A percentile compares a stretch with the other conserved stretches of the same genome.
These are phyloP conservation scores for Steinernema scapterisci DNA, from an alignment of 2,888 invertebrate genomes.

Conservation along the genomic window DNA sequence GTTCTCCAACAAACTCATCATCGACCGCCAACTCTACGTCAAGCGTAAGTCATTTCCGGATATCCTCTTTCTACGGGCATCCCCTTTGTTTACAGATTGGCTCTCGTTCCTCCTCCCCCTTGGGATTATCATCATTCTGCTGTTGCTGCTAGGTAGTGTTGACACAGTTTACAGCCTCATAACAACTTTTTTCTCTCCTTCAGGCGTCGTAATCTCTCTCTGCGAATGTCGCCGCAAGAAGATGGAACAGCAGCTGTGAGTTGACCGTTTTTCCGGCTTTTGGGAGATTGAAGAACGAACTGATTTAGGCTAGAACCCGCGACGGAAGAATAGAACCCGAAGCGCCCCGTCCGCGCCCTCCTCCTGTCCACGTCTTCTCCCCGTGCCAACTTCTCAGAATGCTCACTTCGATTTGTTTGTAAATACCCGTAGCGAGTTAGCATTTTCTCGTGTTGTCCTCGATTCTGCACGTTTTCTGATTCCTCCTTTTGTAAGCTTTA, in stretches of 20 bases:
- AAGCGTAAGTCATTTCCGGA: constrained; percentile 46
- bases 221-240: constrained; percentile 55
- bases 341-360: background rate
- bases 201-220: constrained; percentile 49
- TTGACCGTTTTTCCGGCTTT: background rate
- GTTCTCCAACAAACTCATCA: constrained; percentile 40
- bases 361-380: background rate
- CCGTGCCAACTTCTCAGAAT: background rate
- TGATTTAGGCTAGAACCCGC: constrained; percentile 30
- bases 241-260: constrained; percentile 42
- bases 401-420: constrained; percentile 18
- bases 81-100: constrained; percentile 43
- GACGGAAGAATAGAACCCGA: background rate
- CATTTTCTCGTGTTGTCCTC: background rate
- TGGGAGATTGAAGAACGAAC: background rate
- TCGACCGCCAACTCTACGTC: constrained; percentile 50
- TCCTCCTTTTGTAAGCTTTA: too few relatives aligned
- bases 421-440: constrained; percentile 4
- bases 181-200: constrained; percentile 36
- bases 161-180: too few relatives aligned
- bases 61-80: background rate
- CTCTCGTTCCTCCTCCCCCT: constrained; percentile 56
- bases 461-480: background rate
- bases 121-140: constrained; percentile 47
- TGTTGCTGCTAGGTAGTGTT: too few relatives aligned